Evolutionary conservation across 1,140 invertebrate species (phyloP).

Genomic region (Sinonovacula constricta): DNA sequence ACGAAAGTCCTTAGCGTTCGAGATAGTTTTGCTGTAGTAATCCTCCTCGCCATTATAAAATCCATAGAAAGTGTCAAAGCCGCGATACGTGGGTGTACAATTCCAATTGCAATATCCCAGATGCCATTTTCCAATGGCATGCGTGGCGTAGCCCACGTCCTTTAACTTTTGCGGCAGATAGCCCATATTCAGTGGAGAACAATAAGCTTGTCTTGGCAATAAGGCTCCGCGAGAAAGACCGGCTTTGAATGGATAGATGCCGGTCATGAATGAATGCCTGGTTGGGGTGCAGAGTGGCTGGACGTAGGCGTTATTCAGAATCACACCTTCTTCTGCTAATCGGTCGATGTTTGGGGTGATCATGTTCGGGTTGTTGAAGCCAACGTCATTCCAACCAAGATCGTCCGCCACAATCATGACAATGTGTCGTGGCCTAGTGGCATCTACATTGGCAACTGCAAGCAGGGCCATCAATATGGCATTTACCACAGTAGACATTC

Average conservation of each 20-base stretch:
- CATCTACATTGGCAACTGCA: no score
- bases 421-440: no score
- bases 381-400: slow-evolving; percentile 69
- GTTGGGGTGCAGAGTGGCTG: slow-evolving; percentile 72
- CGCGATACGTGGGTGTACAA: slow-evolving; percentile 78
- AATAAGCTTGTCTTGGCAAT: slow-evolving; percentile 19
- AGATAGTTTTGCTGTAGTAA: slow-evolving; percentile 71
- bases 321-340: slow-evolving; percentile 67
- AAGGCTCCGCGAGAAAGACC: slow-evolving; percentile 55
- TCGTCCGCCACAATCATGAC: no score
- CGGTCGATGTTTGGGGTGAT: no score
- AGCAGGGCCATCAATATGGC: no score
- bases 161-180: slow-evolving; percentile 58
- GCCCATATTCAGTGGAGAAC: slow-evolving; percentile 43
- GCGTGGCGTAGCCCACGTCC: no score
- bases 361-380: no score
- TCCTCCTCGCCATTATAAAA: slow-evolving; percentile 77
- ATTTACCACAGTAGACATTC: no score
- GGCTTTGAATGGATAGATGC: no score
- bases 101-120: slow-evolving; percentile 79
- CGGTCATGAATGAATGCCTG: slow-evolving; percentile 54
- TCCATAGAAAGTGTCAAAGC: slow-evolving; percentile 79
- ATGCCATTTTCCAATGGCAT: slow-evolving; percentile 79
- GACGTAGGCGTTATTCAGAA: slow-evolving; percentile 69
- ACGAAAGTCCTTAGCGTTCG: slow-evolving; percentile 47